A percentile compares a stretch with the other conserved stretches of the same genome.
Evolutionary conservation across 2,113 vertebrate species (phyloP).

Genomic region (Sylvia atricapilla): DNA sequence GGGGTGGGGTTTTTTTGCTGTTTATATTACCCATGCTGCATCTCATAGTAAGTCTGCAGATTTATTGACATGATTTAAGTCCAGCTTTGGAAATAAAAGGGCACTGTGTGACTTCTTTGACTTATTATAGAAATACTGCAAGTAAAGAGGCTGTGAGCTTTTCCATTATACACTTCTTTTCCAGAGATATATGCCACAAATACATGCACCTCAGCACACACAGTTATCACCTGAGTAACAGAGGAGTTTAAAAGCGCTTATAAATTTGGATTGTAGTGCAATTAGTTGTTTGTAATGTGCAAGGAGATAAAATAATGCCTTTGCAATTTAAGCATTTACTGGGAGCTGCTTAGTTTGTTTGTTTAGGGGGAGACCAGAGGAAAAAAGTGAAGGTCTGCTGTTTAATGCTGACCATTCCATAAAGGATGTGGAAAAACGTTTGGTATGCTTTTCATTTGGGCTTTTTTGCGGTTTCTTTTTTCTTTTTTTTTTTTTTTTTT

Average conservation of each 20-base stretch:
- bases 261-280: neutral
- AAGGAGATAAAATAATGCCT: neutral
- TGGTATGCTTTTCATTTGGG: neutral
- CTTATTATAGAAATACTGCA: neutral
- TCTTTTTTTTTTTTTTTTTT: neutral
- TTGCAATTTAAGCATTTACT: neutral
- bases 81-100: neutral
- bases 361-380: neutral
- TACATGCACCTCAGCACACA: neutral
- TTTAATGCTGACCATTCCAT: neutral
- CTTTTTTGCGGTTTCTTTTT: neutral
- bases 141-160: neutral
- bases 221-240: neutral
- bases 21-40: slow-evolving; percentile 42
- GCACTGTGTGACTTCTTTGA: neutral
- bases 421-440: neutral
- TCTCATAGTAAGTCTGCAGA: slow-evolving; percentile 47
- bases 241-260: neutral
- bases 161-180: neutral
- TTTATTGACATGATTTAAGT: neutral
- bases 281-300: neutral
- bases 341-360: neutral
- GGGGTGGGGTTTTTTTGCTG: neutral
- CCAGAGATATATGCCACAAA: neutral
- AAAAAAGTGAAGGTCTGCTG: neutral